These are phyloP conservation scores for Tridacna crocea DNA, from an alignment of 2,888 invertebrate species.

Conservation along the genomic window DNA sequence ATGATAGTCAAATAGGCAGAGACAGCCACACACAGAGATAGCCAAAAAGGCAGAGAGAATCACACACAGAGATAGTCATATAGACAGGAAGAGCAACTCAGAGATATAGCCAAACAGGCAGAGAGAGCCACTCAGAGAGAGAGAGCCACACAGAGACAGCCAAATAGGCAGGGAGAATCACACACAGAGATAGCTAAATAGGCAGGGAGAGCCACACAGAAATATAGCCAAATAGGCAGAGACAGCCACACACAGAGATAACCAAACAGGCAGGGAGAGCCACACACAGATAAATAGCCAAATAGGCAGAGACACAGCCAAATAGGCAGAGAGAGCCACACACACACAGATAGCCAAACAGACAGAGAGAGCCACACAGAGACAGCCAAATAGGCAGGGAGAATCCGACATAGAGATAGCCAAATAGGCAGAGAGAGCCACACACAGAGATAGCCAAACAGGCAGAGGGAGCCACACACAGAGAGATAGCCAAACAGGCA, in stretches of 20 bases:
- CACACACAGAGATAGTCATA: not conserved
- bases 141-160: not conserved
- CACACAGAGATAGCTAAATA: slow-evolving; percentile 4
- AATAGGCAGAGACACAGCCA: not conserved
- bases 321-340: not conserved
- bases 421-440: slow-evolving; percentile 7
- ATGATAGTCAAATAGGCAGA: not conserved
- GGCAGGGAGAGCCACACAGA: slow-evolving; percentile 4
- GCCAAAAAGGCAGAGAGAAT: not conserved
- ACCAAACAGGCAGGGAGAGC: slow-evolving; percentile 13
- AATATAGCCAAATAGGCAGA: slow-evolving; percentile 1
- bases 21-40: slow-evolving; percentile 8
- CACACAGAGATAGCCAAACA: not conserved
- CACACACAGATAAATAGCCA: slow-evolving; percentile 10
- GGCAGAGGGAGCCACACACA: not conserved
- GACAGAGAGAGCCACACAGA: slow-evolving; percentile 19
- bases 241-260: not conserved
- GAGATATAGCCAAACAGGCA: not conserved
- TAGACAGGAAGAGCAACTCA: not conserved
- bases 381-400: slow-evolving; percentile 8
- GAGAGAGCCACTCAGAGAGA: not conserved
- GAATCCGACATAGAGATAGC: not conserved
- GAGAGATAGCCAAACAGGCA: not conserved
- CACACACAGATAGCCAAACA: not conserved
- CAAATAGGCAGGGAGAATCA: not conserved